Percentiles rank a stretch among this genome's conserved stretches.
Evolutionary conservation across 2,888 invertebrate genomes (phyloP).

Genomic region (Eumacrocentrus americanus): DNA sequence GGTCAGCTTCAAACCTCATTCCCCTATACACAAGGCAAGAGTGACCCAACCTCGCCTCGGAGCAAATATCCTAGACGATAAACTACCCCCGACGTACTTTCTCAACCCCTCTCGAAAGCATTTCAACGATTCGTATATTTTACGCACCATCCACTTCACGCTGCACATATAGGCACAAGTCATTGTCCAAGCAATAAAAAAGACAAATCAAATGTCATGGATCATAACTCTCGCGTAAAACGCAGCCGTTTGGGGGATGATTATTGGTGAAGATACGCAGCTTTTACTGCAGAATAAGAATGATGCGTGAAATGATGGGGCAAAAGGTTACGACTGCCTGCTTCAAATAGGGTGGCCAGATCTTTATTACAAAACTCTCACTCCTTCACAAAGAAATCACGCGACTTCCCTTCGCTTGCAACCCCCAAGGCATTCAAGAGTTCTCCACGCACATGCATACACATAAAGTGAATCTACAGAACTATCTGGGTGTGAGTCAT

Average conservation of each 20-base stretch:
- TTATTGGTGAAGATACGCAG: no score
- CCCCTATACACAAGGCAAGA: constrained; percentile 24
- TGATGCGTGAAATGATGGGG: no score
- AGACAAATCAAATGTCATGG: background rate
- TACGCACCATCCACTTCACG: background rate
- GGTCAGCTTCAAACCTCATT: constrained; percentile 46
- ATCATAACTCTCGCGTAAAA: no score
- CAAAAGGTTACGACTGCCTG: no score
- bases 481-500: constrained; percentile 45
- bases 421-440: no score
- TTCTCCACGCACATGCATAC: constrained; percentile 15
- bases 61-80: constrained; percentile 32
- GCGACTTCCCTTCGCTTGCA: constrained; percentile 28
- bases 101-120: constrained; percentile 1
- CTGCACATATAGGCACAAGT: no score
- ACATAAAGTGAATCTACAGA: constrained; percentile 16
- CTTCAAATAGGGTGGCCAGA: no score
- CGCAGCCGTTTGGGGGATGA: no score
- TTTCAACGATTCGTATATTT: constrained; percentile 8
- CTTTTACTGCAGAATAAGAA: no score
- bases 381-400: constrained; percentile 36
- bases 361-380: constrained; percentile 26
- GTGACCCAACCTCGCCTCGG: constrained; percentile 33
- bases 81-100: constrained; percentile 25
- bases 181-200: background rate